These are phyloP conservation scores for Malthinus flaveolus DNA, from an alignment of 2,888 invertebrate species.

Conservation along the genomic window DNA sequence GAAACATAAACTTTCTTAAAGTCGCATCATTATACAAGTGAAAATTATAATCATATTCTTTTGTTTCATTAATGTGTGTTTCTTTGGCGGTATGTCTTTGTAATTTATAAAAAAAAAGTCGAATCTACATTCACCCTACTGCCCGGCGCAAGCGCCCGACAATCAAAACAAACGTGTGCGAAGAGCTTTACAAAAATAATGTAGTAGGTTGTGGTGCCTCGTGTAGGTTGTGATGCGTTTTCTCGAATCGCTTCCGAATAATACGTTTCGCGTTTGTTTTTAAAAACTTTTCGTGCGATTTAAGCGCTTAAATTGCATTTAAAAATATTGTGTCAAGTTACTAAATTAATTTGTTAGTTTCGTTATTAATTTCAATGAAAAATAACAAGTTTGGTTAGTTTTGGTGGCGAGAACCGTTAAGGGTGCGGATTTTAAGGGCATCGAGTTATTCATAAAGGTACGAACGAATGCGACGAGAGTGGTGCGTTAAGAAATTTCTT, in stretches of 20 bases:
- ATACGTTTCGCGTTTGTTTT: too few relatives aligned
- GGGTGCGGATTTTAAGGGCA: background rate
- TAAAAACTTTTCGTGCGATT: background rate
- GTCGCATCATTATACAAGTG: too few relatives aligned
- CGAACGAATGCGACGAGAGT: too few relatives aligned
- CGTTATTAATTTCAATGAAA: background rate
- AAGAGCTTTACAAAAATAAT: slow-evolving; percentile 1
- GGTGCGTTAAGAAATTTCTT: too few relatives aligned
- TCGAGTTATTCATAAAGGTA: too few relatives aligned
- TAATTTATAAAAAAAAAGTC: background rate
- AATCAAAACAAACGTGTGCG: slow-evolving; percentile 19
- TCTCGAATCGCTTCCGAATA: background rate
- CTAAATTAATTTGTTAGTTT: background rate
- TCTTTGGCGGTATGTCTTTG: slow-evolving; percentile 1
- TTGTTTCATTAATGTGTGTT: background rate
- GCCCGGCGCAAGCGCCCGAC: slow-evolving; percentile 11
- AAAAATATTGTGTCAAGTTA: background rate
- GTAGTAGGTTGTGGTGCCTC: slow-evolving; percentile 12
- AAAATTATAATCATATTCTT: too few relatives aligned
- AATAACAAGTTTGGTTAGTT: background rate
- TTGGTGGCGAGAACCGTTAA: slow-evolving; percentile 1
- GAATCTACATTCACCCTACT: background rate
- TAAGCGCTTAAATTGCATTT: background rate
- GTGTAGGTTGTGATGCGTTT: slow-evolving; percentile 6
- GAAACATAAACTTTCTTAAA: too few relatives aligned